phyloP scores from a whole-genome alignment of 2,113 vertebrate genomes.

The Elgaria multicarinata region DNA sequence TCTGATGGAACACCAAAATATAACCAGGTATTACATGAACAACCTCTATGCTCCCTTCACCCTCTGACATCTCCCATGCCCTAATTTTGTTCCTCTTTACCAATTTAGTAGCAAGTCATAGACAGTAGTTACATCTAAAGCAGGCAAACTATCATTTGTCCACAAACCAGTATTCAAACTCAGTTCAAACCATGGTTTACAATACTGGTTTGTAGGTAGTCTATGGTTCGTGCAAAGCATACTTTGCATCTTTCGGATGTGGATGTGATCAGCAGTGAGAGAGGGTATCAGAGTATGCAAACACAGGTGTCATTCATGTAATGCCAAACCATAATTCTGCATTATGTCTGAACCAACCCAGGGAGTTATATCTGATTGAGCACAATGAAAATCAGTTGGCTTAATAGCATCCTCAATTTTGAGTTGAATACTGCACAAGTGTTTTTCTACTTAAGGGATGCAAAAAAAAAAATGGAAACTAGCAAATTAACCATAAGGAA shows the following conservation, averaged over 20 bases:
- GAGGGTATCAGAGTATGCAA: neutral
- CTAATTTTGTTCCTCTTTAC: neutral
- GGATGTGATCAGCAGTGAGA: neutral
- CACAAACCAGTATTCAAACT: neutral
- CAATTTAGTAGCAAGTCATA: neutral
- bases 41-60: neutral
- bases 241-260: neutral
- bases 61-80: neutral
- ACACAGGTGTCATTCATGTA: neutral
- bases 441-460: neutral
- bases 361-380: neutral
- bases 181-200: neutral
- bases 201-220: neutral
- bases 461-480: neutral
- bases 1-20: neutral
- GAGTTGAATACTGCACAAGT: neutral
- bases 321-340: neutral
- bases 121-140: neutral
- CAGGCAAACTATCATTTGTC: neutral
- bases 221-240: neutral
- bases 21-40: neutral
- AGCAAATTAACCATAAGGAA: neutral
- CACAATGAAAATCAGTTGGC: neutral
- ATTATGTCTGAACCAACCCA: neutral
- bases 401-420: neutral